phyloP scores from a whole-genome alignment of 2,888 invertebrate species.

The Hipparchia semele region DNA sequence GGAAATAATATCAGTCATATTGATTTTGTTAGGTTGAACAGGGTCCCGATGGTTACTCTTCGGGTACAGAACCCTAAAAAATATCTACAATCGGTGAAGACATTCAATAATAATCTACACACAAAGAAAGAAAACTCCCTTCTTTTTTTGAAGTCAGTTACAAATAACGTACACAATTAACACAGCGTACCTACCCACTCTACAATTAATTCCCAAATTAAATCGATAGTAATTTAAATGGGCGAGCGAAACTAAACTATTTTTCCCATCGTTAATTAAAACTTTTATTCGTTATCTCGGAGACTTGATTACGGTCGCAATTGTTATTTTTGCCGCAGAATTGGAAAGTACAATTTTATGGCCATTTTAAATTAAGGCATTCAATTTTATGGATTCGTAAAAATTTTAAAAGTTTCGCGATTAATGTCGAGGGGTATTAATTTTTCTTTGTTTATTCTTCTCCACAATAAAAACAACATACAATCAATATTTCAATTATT shows the following conservation, averaged over 20 bases:
- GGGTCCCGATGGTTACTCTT: too few species aligned
- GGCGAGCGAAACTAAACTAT: conserved; percentile 9
- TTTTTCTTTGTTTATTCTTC: background rate
- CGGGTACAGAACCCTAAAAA: too few species aligned
- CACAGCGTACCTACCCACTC: too few species aligned
- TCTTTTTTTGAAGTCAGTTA: too few species aligned
- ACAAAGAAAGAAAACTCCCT: too few species aligned
- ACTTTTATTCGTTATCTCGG: conserved; percentile 17
- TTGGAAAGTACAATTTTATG: conserved; percentile 12
- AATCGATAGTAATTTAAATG: conserved; percentile 2
- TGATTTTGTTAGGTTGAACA: too few species aligned
- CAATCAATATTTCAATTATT: too few species aligned
- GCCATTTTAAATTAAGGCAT: conserved; percentile 6
- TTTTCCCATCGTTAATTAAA: conserved; percentile 26
- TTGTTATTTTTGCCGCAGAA: conserved; percentile 8
- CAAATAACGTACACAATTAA: too few species aligned
- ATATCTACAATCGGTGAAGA: too few species aligned
- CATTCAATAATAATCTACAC: too few species aligned
- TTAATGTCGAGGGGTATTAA: background rate
- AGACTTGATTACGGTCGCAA: conserved; percentile 7
- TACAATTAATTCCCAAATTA: background rate
- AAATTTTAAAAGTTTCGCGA: background rate
- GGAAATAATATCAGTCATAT: too few species aligned
- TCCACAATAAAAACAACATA: too few species aligned
- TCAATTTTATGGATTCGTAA: conserved; percentile 1